These are phyloP conservation scores for Nothocercus julius DNA, from an alignment of 2,113 vertebrate genomes.

Conservation along the genomic window DNA sequence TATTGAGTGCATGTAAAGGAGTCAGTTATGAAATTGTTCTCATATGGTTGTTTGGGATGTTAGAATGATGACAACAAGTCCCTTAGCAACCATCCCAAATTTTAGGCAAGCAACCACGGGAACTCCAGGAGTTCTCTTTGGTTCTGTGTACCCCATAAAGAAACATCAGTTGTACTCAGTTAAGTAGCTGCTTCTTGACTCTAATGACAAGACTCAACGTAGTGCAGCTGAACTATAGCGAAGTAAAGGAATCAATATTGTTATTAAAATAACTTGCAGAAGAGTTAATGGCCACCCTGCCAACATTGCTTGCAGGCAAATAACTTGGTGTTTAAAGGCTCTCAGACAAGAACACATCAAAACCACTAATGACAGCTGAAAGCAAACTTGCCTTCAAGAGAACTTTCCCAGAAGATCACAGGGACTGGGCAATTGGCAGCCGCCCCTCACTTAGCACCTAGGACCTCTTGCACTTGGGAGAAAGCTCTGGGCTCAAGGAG, in stretches of 20 bases:
- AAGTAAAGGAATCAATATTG: conserved; percentile 8
- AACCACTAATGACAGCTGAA: not conserved
- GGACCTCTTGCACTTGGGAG: fast-evolving
- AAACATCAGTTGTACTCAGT: not conserved
- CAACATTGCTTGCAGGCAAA: not conserved
- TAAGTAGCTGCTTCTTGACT: not conserved
- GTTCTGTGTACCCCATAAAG: not conserved
- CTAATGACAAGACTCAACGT: not conserved
- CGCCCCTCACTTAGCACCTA: not conserved
- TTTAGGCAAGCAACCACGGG: not conserved
- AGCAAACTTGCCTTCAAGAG: not conserved
- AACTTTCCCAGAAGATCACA: not conserved
- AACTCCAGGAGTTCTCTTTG: not conserved
- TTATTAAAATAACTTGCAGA: not conserved
- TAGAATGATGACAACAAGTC: not conserved
- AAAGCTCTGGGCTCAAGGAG: not conserved
- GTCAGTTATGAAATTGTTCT: not conserved
- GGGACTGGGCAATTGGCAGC: not conserved
- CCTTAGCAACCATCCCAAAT: not conserved
- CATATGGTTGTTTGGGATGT: not conserved
- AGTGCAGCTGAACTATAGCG: not conserved
- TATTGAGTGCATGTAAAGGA: not conserved
- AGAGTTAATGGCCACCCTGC: not conserved
- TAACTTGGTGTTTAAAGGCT: not conserved
- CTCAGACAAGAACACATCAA: not conserved